phyloP scores from a whole-genome alignment of 1,140 invertebrate species.

The Triops longicaudatus region DNA sequence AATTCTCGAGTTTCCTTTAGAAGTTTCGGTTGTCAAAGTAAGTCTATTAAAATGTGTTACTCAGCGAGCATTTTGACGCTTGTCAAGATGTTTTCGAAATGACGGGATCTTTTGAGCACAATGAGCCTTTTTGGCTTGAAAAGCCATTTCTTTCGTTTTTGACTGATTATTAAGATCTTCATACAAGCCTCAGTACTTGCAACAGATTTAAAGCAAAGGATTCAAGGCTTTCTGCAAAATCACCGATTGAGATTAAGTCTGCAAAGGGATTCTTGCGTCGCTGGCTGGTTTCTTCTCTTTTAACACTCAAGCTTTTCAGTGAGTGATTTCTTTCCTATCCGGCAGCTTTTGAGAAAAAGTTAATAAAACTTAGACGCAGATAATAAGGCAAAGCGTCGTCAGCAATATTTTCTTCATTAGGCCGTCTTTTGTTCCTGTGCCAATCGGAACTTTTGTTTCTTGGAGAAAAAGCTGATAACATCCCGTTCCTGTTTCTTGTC shows the following conservation, averaged over 20 bases:
- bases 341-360: not conserved
- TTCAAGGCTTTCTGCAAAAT: too few species aligned
- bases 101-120: not conserved
- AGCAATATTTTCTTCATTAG: slow-evolving; percentile 15
- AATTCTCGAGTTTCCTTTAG: too few species aligned
- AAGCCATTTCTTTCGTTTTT: not conserved
- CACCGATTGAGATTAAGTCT: too few species aligned
- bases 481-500: not conserved
- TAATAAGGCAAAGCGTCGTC: not conserved
- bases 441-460: not conserved
- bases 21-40: too few species aligned
- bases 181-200: too few species aligned
- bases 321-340: not conserved
- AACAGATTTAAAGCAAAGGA: too few species aligned
- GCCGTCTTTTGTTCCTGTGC: not conserved
- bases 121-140: not conserved
- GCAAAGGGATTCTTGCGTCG: too few species aligned
- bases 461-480: not conserved
- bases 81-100: not conserved
- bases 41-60: not conserved
- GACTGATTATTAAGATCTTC: too few species aligned
- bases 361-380: not conserved
- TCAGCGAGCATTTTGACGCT: not conserved
- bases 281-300: not conserved
- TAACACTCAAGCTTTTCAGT: not conserved